Base-by-base conservation (phyloP, 2,888 invertebrate species). In the Branchellion lobata region DNA sequence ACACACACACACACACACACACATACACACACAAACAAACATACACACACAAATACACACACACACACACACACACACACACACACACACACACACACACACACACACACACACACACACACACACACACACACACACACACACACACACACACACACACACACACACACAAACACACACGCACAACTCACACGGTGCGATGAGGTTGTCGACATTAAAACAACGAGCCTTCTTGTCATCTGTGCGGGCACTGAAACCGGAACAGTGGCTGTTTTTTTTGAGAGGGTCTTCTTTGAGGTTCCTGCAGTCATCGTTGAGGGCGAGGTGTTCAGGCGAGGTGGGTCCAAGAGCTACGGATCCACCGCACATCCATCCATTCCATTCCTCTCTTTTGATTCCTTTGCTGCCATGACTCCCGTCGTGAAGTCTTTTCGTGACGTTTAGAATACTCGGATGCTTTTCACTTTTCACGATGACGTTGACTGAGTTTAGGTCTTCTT, bases 191-290 rank as follows among this genome's bases (percentile, higher is more conserved):
- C 61, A n/a, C 21, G 40, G 40, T 40, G 61, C 61, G 61, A 57
- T 57, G 61, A 57, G 61, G n/a, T n/a, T 57, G 24, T 5, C 61
- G 14, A 57, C 61, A n/a, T 57, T 57, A n/a, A 57, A 57, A 18
- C 11, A 47, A 8, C 14, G 21, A 24, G n/a, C 24, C 24, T 57
- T n/a, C n/a, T 14, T n/a, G 3, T 8, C 61, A 24, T 57, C n/a
- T 18, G 18, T 14, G 18, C 47, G 8, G 11, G 8, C 47, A 14
- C 18, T 47, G 47, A 8, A 14, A 8, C 47, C 47, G 47, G 18
- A 47, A 47, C 61, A 3, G 21, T n/a, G 5, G 61, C 24, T 57
- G 24, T n/a, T 40, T 40, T 40, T 40, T 40, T 14, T 40, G 40
- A 14, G 5, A 8, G 40, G 5, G 40, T 40, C 40, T 5, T 40